These are phyloP conservation scores for Forficula auricularia DNA, from an alignment of 1,140 invertebrate genomes.

Conservation along the genomic window DNA sequence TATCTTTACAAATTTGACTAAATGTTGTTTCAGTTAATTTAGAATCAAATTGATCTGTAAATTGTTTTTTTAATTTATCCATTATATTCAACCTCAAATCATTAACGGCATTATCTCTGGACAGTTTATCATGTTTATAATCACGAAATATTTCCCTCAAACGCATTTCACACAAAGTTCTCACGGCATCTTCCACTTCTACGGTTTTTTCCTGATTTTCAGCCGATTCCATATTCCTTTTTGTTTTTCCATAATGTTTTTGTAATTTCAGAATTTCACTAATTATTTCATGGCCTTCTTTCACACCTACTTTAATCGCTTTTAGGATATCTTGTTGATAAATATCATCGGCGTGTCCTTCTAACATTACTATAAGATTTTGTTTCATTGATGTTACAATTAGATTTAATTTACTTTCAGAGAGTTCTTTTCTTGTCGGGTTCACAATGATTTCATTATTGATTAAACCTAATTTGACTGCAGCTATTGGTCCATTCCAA, in stretches of 20 bases:
- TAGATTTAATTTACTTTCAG: slow-evolving; percentile 62
- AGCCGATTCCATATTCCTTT: slow-evolving; percentile 35
- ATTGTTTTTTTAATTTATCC: slow-evolving; percentile 46
- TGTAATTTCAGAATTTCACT: slow-evolving; percentile 50
- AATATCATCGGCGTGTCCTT: slow-evolving; percentile 63
- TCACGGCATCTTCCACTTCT: slow-evolving; percentile 42
- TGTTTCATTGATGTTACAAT: slow-evolving; percentile 60
- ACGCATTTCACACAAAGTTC: slow-evolving; percentile 44
- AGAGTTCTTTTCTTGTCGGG: slow-evolving; percentile 66
- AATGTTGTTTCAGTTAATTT: slow-evolving; percentile 39
- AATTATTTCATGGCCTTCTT: slow-evolving; percentile 66
- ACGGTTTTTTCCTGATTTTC: slow-evolving; percentile 20
- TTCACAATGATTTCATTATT: slow-evolving; percentile 67
- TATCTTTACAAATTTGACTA: slow-evolving; percentile 40
- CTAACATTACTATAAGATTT: slow-evolving; percentile 75
- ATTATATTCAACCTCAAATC: slow-evolving; percentile 49
- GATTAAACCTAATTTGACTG: slow-evolving; percentile 72
- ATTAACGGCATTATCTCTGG: slow-evolving; percentile 55
- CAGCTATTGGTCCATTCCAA: slow-evolving; percentile 88
- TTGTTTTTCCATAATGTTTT: slow-evolving; percentile 51
- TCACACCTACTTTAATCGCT: slow-evolving; percentile 66
- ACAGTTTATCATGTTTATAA: slow-evolving; percentile 59
- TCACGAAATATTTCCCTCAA: slow-evolving; percentile 63
- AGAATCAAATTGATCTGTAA: slow-evolving; percentile 34
- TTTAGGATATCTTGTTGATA: slow-evolving; percentile 60